Conservation (phyloP, 2,113 vertebrate species). For the Anoplopoma fimbria region DNA sequence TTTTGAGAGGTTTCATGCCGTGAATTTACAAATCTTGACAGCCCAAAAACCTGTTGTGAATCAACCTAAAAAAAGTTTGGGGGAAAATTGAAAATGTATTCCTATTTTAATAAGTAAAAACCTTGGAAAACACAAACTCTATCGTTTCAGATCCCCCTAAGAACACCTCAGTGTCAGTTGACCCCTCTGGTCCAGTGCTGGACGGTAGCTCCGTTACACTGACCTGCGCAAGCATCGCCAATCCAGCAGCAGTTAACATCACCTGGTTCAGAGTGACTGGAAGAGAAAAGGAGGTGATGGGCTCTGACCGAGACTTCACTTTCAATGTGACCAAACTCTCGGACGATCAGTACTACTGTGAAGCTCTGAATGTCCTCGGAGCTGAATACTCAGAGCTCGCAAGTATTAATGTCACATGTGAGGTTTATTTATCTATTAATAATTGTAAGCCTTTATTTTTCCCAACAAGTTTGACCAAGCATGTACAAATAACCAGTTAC, state of each 20-base stretch:
- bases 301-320: slow-evolving; percentile 47
- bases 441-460: background rate
- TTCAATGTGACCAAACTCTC: slow-evolving; percentile 72
- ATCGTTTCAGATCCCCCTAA: slow-evolving; percentile 73
- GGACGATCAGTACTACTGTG: slow-evolving; percentile 66
- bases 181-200: slow-evolving; percentile 59
- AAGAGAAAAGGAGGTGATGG: slow-evolving; percentile 41
- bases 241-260: slow-evolving; percentile 70
- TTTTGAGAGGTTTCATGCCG: background rate
- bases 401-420: slow-evolving; percentile 66
- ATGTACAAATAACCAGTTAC: background rate
- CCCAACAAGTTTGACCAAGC: background rate
- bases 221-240: slow-evolving; percentile 70
- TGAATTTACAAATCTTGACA: background rate
- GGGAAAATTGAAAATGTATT: background rate
- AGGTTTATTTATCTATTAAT: slow-evolving; percentile 27
- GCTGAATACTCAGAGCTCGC: slow-evolving; percentile 33
- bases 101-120: background rate
- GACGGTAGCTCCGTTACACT: slow-evolving; percentile 73
- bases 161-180: slow-evolving; percentile 63
- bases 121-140: background rate
- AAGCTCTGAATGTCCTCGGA: slow-evolving; percentile 70
- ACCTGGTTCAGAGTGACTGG: slow-evolving; percentile 77
- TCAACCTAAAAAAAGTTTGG: background rate
- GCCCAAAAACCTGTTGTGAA: background rate